Evolutionary conservation across 2,888 invertebrate genomes (phyloP).

Genomic region (Neria commutata): DNA sequence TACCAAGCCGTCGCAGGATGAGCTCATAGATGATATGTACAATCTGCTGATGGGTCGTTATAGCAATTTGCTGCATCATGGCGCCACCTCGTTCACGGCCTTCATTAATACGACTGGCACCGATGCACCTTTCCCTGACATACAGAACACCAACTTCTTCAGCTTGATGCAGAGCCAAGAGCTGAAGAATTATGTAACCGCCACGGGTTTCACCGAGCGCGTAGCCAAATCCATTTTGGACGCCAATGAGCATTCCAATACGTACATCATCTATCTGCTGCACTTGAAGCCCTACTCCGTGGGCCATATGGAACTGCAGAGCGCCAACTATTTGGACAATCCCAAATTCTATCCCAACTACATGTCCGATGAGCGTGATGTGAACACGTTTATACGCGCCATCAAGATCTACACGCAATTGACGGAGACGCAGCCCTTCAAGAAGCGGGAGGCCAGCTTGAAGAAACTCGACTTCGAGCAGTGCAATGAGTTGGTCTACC

Average conservation of each 20-base stretch:
- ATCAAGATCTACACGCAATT: constrained; percentile 55
- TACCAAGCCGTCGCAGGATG: constrained; percentile 58
- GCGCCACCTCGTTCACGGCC: constrained; percentile 64
- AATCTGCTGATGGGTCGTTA: constrained; percentile 64
- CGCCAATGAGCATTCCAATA: constrained; percentile 54
- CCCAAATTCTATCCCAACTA: constrained; percentile 69
- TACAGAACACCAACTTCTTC: constrained; percentile 65
- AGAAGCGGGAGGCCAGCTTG: constrained; percentile 56
- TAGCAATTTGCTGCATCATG: constrained; percentile 64
- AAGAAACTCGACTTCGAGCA: constrained; percentile 78
- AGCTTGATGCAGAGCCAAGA: constrained; percentile 61
- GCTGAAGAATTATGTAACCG: constrained; percentile 52
- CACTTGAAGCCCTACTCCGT: constrained; percentile 63
- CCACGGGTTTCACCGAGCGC: constrained; percentile 52
- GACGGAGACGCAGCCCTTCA: constrained; percentile 60
- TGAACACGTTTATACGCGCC: constrained; percentile 55
- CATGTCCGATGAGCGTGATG: constrained; percentile 65
- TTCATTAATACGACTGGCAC: constrained; percentile 67
- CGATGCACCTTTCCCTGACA: constrained; percentile 65
- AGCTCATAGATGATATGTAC: constrained; percentile 57
- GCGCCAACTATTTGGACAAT: constrained; percentile 64
- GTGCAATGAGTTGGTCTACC: constrained; percentile 72
- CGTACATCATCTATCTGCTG: constrained; percentile 52
- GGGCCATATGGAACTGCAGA: constrained; percentile 64
- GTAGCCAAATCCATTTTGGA: constrained; percentile 53